Evolutionary conservation across 2,888 invertebrate genomes (phyloP).

Genomic region (Melitaea athalia): DNA sequence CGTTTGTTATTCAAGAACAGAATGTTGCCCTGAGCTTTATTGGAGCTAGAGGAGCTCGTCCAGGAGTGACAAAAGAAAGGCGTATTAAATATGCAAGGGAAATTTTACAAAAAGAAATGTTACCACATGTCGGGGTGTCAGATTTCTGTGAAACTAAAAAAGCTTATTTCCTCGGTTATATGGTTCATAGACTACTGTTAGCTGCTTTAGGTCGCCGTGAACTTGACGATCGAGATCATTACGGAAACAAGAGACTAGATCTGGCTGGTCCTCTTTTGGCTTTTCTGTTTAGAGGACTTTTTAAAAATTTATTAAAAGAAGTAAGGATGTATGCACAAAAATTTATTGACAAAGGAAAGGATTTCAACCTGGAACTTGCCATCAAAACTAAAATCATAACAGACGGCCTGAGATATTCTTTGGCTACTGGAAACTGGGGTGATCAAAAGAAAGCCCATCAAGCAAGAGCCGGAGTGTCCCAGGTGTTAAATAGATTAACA

Average conservation of each 20-base stretch:
- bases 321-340: constrained; percentile 99
- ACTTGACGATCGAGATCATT: constrained; percentile 99
- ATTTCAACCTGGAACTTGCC: constrained; percentile 97
- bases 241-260: constrained; percentile 99
- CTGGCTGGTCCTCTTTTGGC: constrained; percentile 98
- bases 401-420: constrained; percentile 97
- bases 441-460: constrained; percentile 99
- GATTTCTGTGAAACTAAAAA: constrained; percentile 99
- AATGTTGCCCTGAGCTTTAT: constrained; percentile 99
- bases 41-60: constrained; percentile 97
- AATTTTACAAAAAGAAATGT: constrained; percentile 99
- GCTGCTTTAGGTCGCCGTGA: constrained; percentile 98
- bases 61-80: constrained; percentile 99
- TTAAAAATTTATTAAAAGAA: constrained; percentile 98
- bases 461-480: constrained; percentile 97
- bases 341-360: constrained; percentile 99
- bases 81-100: constrained; percentile 99
- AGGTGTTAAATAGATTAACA: constrained; percentile 98
- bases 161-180: constrained; percentile 98
- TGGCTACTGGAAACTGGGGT: constrained; percentile 99
- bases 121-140: constrained; percentile 99
- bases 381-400: constrained; percentile 99
- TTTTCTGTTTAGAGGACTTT: constrained; percentile 97
- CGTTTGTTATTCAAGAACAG: constrained; percentile 99
- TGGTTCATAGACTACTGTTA: constrained; percentile 97